Evolutionary conservation across 2,888 invertebrate species (phyloP), one percentile per base, ranked within the genome.

Genomic region (Harpagoxenus sublaevis): DNA sequence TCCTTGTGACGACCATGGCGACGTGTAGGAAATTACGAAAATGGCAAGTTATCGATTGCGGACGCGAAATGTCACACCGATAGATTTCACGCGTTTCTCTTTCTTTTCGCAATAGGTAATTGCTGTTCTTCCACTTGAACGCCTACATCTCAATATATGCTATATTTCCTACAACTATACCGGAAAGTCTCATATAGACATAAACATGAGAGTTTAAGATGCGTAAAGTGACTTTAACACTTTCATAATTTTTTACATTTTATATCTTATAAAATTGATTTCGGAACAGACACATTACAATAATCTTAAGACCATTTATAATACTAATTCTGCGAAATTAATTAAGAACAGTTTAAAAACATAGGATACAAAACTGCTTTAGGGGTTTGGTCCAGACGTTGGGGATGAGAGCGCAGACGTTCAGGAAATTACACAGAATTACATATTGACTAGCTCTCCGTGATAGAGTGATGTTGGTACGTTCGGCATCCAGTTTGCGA

Each of bases 391-490:
- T 53, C 55, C 75, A 86, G 84, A 86, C 81, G 39, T 51, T 23
- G 79, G 55, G 79, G 75, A 77, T 65, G 71, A 73, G 86, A 75
- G 28, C 45, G 83, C 79, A 81, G 85, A 84, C 88, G 63, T 87
- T 51, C 88, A 87, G 85, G 88, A 89, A 89, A 88, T 89, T 86
- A 87, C 84, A 78, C 74, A 74, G 83, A 89, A 45, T 86, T 87
- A 63, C 81, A 68, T 83, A 87, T 87, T 85, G 88, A 89, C 87
- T 82, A 70, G 28, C 18, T 42, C 28, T 28, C 18, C 15, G 8
- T 28, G 77, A 65, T 28, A 39, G 18, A 65, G 9, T 18, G 66
- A 42, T 39, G 42, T 48, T 48, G 10, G 8, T n/a, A 28, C 65
- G 18, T 65, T 42, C 10, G 45, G 18, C 35, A 23, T 39, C 53